Conservation (phyloP, 2,797 vertebrate genomes). For the Melanotaenia pygmaea region DNA sequence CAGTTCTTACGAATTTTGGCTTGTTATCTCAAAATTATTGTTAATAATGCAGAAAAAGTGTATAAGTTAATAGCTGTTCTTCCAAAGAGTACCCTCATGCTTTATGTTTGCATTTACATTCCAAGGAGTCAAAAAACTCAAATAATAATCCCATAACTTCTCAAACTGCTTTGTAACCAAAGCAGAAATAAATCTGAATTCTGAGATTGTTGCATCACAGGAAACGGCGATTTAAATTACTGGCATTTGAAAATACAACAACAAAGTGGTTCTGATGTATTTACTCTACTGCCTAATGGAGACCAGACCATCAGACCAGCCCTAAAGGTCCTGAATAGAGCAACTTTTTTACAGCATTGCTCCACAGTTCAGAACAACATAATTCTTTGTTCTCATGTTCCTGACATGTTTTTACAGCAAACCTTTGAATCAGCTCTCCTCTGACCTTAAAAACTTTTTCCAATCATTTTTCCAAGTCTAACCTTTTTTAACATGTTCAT, state of each 20-base stretch:
- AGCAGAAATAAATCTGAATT: neutral
- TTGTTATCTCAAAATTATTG: neutral
- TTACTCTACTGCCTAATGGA: neutral
- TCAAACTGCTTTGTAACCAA: neutral
- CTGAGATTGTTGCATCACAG: neutral
- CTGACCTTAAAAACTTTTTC: neutral
- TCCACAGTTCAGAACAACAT: neutral
- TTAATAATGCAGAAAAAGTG: neutral
- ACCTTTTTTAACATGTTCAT: neutral
- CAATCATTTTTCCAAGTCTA: neutral
- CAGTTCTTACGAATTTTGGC: neutral
- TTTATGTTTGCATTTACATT: no score
- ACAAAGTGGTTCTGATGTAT: neutral
- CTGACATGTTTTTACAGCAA: neutral
- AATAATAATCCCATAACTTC: neutral
- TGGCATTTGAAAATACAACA: no score
- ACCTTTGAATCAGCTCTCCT: neutral
- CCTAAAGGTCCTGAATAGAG: neutral
- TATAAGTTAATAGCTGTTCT: neutral
- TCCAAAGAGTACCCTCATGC: neutral
- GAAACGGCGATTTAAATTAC: neutral
- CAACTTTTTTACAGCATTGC: neutral
- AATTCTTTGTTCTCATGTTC: neutral
- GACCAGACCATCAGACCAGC: neutral
- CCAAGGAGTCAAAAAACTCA: neutral